Evolutionary conservation across 2,113 vertebrate species (phyloP), one percentile per base, ranked within the genome.

Genomic region (Semnornis frantzii): DNA sequence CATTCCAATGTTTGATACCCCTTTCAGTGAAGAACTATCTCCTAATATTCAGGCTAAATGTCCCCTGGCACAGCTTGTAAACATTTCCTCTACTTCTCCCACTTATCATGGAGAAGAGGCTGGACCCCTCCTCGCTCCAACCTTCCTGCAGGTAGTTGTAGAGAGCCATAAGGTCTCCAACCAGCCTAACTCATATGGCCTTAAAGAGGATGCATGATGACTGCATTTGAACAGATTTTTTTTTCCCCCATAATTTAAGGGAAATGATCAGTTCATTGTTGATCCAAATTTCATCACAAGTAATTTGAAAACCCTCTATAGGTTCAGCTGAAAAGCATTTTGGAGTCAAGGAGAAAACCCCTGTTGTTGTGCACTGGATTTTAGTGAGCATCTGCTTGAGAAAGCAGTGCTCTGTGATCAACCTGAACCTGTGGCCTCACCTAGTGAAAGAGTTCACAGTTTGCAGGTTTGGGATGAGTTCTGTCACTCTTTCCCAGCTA

Each of bases 301-400:
- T 65, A 81, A 55, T 74, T 87, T 82, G 39, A n/a, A 82, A 85
- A 9, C 74, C 39, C 72, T 85, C 69, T 80, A 23, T 75, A 57
- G 58, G 71, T 71, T 93, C 73, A 80, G 27, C 54, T 85, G 60
- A 85, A 93, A 91, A 57, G 27, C 59, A 37, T 63, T 92, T 92
- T 70, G 30, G 54, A 88, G 62, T 83, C 57, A 85, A 80, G 28
- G 57, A 80, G 58, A 94, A 96, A 90, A 85, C 33, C 7, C 30
- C 8, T 37, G 9, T 72, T 74, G 62, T 55, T 64, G 14, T 50
- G 33, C 5, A 1, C 21, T 69, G 58, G 23, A 27, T 85, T 94
- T 87, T 82, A 37, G 31, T 87, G 64, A 72, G 50, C 27, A 69
- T 73, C 50, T 85, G 23, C 48, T 85, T 71, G 60, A 72, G 63